A percentile compares a stretch with the other conserved stretches of the same genome.
Conservation (phyloP, 2,888 invertebrate genomes). For the Ochropleura plecta region DNA sequence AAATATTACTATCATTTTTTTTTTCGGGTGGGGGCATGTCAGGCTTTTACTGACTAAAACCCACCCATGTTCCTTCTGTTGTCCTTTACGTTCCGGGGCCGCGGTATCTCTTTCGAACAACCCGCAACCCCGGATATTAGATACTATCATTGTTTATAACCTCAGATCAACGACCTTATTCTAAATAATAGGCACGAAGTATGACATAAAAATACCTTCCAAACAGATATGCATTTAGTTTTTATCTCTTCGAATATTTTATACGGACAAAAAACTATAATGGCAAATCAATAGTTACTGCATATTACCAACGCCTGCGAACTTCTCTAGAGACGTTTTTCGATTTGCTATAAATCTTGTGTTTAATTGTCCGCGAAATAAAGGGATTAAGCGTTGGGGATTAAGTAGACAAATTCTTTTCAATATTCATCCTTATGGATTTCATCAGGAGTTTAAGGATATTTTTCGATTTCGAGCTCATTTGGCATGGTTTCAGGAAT, state of each 20-base stretch:
- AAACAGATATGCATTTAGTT: constrained; percentile 35
- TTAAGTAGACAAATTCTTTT: constrained; percentile 69
- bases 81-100: too few species aligned
- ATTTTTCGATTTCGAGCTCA: constrained; percentile 7
- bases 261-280: constrained; percentile 65
- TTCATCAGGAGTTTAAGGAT: constrained; percentile 34
- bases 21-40: too few species aligned
- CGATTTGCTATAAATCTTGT: constrained; percentile 88
- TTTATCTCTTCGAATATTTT: constrained; percentile 47
- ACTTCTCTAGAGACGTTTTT: constrained; percentile 73
- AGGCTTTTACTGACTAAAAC: too few species aligned
- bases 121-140: too few species aligned
- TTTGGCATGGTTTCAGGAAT: constrained; percentile 14
- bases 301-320: constrained; percentile 72
- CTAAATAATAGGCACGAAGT: constrained; percentile 3
- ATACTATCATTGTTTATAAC: too few species aligned
- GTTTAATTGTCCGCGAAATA: constrained; percentile 89
- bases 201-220: constrained; percentile 36
- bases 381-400: constrained; percentile 85
- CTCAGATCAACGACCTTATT: neutral
- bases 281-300: constrained; percentile 76
- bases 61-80: too few species aligned
- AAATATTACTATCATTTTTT: too few species aligned
- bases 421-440: constrained; percentile 51
- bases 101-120: too few species aligned